A percentile compares a stretch with the other conserved stretches of the same genome.
These are phyloP conservation scores for Anorthoa munda DNA, from an alignment of 2,888 invertebrate genomes.

Conservation along the genomic window DNA sequence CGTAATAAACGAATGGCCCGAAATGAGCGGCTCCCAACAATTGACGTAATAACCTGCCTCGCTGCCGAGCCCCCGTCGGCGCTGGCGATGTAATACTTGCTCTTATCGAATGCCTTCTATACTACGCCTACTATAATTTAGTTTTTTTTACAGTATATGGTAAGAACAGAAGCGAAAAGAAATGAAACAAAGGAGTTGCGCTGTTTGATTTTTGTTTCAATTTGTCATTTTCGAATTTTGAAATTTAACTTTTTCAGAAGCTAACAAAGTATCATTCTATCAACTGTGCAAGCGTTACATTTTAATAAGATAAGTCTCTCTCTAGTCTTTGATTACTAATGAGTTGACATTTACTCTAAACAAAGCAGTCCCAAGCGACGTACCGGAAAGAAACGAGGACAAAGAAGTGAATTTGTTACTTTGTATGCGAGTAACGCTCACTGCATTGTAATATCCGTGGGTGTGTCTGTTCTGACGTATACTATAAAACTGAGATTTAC, in stretches of 20 bases:
- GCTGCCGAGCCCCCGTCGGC: constrained; percentile 55
- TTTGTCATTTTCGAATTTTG: too few species aligned
- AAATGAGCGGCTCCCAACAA: constrained; percentile 65
- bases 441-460: not conserved
- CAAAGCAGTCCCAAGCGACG: constrained; percentile 24
- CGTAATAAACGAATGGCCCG: constrained; percentile 59
- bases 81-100: constrained; percentile 57
- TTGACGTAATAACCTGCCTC: constrained; percentile 59
- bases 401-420: constrained; percentile 33
- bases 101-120: constrained; percentile 67
- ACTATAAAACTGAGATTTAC: constrained; percentile 18
- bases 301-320: not conserved
- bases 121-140: constrained; percentile 64
- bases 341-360: constrained; percentile 6
- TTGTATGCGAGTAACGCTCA: constrained; percentile 27
- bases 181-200: not conserved
- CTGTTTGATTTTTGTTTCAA: not conserved
- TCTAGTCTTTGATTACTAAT: constrained; percentile 9
- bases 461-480: constrained; percentile 33
- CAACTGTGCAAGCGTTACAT: not conserved
- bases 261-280: too few species aligned
- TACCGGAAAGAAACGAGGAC: constrained; percentile 42
- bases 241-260: too few species aligned
- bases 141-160: constrained; percentile 66
- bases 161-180: constrained; percentile 24